phyloP scores from a whole-genome alignment of 2,888 invertebrate genomes.

The Zaprionus lineosus region DNA sequence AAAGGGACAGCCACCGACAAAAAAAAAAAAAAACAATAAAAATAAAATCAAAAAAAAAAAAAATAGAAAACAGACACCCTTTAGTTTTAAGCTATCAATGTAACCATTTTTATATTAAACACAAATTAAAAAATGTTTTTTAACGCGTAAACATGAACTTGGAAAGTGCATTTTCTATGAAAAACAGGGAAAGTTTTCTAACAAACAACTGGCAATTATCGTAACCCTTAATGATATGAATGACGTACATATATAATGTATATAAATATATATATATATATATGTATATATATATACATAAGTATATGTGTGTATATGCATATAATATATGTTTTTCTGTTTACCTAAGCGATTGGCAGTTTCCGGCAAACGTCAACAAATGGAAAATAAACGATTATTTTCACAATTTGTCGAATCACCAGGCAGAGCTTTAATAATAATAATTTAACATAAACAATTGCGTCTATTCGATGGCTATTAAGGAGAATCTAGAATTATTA shows the following conservation, averaged over 20 bases:
- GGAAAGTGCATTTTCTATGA: conserved; percentile 1
- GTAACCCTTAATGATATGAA: too few relatives aligned
- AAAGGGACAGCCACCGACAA: conserved; percentile 13
- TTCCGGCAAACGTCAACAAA: conserved; percentile 30
- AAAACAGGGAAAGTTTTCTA: too few relatives aligned
- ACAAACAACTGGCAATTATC: too few relatives aligned
- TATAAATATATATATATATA: too few relatives aligned
- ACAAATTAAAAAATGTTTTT: conserved; percentile 64
- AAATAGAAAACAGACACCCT: conserved; percentile 30
- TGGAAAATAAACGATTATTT: conserved; percentile 28
- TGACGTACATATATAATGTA: too few relatives aligned
- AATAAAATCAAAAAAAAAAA: conserved; percentile 23
- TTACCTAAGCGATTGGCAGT: too few relatives aligned
- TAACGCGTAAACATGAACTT: conserved; percentile 49
- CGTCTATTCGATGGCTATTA: conserved; percentile 16
- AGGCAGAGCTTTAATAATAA: too few relatives aligned
- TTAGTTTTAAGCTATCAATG: conserved; percentile 54
- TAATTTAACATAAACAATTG: background rate
- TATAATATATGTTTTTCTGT: too few relatives aligned
- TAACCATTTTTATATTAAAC: conserved; percentile 67
- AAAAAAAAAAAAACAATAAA: conserved; percentile 15
- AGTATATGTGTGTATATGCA: too few relatives aligned
- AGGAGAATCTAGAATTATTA: too few relatives aligned
- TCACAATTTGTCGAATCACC: background rate
- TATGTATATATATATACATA: too few relatives aligned